Conservation (phyloP, 2,888 invertebrate genomes). For the Agrotis segetum region DNA sequence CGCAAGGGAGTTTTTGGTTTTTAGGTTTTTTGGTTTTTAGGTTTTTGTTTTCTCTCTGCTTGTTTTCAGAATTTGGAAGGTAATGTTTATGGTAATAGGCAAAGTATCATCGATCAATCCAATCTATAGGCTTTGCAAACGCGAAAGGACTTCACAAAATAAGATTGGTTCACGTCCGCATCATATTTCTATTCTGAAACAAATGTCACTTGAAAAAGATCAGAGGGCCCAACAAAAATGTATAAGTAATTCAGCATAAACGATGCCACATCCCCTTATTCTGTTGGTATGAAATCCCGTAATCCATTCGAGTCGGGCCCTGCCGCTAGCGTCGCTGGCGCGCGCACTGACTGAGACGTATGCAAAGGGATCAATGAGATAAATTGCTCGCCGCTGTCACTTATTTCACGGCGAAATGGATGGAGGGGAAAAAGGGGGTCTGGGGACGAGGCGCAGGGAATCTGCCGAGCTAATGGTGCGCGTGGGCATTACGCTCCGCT, state of each 20-base stretch:
- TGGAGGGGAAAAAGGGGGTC: slow-evolving; percentile 61
- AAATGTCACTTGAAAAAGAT: slow-evolving; percentile 72
- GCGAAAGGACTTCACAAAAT: slow-evolving; percentile 49
- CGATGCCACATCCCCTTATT: slow-evolving; percentile 74
- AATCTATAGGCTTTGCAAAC: slow-evolving; percentile 18
- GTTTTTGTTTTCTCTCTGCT: neutral
- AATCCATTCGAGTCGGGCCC: slow-evolving; percentile 77
- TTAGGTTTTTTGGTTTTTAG: neutral
- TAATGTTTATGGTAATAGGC: neutral
- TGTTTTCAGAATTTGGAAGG: neutral
- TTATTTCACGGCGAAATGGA: slow-evolving; percentile 81
- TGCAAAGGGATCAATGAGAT: slow-evolving; percentile 89
- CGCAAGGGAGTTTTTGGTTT: slow-evolving; percentile 2
- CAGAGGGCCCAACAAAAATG: slow-evolving; percentile 73
- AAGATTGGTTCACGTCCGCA: slow-evolving; percentile 63
- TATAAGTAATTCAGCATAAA: slow-evolving; percentile 79
- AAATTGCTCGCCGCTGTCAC: slow-evolving; percentile 85
- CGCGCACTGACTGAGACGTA: slow-evolving; percentile 86
- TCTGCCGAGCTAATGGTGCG: slow-evolving; percentile 79
- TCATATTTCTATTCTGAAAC: slow-evolving; percentile 66
- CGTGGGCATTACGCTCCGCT: slow-evolving; percentile 80
- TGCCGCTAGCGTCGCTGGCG: slow-evolving; percentile 66
- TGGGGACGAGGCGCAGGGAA: slow-evolving; percentile 62
- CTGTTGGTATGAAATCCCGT: slow-evolving; percentile 77
- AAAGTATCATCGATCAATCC: neutral